Conservation (phyloP, 1,140 invertebrate genomes). For the Hycleus phaleratus region DNA sequence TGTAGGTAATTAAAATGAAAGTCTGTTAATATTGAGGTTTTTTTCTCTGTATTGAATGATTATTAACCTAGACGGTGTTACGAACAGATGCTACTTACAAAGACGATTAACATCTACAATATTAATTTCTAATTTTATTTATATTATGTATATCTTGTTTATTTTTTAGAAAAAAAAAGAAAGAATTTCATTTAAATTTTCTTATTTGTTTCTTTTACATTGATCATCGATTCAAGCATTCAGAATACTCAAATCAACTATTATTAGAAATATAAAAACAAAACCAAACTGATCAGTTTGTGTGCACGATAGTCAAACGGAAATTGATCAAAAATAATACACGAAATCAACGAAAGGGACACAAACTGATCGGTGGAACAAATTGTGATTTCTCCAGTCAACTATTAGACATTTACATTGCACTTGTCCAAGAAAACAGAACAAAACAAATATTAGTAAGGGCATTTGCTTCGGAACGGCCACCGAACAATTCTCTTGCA, state of each 20-base stretch:
- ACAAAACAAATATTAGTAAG: conserved; percentile 15
- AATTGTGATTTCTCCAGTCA: conserved; percentile 11
- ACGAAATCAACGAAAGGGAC: too few relatives aligned
- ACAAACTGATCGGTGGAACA: background rate
- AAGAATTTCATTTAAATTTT: conserved; percentile 11
- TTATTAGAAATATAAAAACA: background rate
- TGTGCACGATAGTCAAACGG: background rate
- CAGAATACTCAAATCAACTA: conserved; percentile 19
- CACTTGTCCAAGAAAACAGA: conserved; percentile 37
- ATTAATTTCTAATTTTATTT: conserved; percentile 42
- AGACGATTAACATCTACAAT: conserved; percentile 42
- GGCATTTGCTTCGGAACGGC: conserved; percentile 36
- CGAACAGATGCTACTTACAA: conserved; percentile 44
- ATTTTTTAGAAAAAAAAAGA: too few relatives aligned
- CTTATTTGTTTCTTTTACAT: conserved; percentile 30
- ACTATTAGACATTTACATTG: conserved; percentile 36
- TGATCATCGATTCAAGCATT: conserved; percentile 22
- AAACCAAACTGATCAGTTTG: conserved; percentile 1
- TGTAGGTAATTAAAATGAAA: too few relatives aligned
- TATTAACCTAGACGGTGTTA: conserved; percentile 40
- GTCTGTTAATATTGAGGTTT: conserved; percentile 1
- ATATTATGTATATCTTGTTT: conserved; percentile 40
- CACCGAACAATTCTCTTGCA: conserved; percentile 5
- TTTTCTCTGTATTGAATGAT: conserved; percentile 40
- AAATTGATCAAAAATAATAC: too few relatives aligned